Evolutionary conservation across 2,113 vertebrate genomes (phyloP).

Genomic region (Hystrix brachyura): DNA sequence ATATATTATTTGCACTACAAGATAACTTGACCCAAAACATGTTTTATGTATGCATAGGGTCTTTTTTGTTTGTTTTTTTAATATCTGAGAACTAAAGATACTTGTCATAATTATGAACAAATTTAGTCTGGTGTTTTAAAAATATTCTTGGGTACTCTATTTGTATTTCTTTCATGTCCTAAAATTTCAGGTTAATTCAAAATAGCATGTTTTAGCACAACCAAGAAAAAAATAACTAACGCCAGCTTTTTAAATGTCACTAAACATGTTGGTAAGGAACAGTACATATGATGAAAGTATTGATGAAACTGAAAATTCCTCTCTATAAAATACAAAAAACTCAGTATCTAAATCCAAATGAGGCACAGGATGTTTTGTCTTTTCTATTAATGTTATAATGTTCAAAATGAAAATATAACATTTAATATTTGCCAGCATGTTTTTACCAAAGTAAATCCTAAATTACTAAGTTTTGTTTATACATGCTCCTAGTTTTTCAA

Average conservation of each 20-base stretch:
- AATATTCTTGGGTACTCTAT: background rate
- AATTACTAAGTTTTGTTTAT: constrained; percentile 48
- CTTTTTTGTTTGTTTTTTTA: background rate
- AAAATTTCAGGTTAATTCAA: constrained; percentile 48
- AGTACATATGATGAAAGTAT: background rate
- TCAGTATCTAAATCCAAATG: constrained; percentile 26
- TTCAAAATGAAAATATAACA: constrained; percentile 57
- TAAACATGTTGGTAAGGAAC: constrained; percentile 20
- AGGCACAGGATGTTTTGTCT: background rate
- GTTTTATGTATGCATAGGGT: background rate
- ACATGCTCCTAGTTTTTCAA: constrained; percentile 42
- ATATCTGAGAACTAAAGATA: constrained; percentile 28
- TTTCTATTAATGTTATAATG: constrained; percentile 49
- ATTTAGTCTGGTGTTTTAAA: constrained; percentile 7
- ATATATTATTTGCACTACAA: constrained; percentile 30
- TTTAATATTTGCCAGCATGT: constrained; percentile 58
- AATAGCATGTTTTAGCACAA: constrained; percentile 44
- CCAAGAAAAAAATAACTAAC: constrained; percentile 25
- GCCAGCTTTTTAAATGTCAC: constrained; percentile 27
- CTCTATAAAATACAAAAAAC: constrained; percentile 44
- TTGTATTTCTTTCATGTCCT: background rate
- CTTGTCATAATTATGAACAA: constrained; percentile 41
- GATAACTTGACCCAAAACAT: constrained; percentile 8
- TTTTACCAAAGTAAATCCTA: constrained; percentile 62
- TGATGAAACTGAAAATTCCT: constrained; percentile 61